Evolutionary conservation across 2,888 invertebrate species (phyloP).

Genomic region (Ormyrus thymus): DNA sequence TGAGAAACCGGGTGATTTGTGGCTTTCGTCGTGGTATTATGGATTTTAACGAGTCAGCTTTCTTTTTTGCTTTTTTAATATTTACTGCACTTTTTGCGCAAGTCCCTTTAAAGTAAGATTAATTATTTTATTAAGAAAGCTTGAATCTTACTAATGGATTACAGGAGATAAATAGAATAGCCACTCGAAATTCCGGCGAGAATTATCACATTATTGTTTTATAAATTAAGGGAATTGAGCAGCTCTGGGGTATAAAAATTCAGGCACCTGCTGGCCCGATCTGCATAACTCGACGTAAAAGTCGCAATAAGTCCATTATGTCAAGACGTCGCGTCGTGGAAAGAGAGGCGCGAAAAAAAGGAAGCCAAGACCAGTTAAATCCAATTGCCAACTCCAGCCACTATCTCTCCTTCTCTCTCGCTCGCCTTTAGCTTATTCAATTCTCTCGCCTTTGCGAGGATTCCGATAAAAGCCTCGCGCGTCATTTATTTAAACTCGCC

Average conservation of each 20-base stretch:
- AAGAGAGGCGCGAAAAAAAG: constrained; percentile 8
- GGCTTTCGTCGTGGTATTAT: constrained; percentile 1
- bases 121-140: too few species aligned
- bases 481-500: constrained; percentile 56
- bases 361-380: constrained; percentile 45
- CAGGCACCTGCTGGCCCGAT: constrained; percentile 40
- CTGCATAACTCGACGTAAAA: constrained; percentile 56
- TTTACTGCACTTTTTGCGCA: too few species aligned
- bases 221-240: constrained; percentile 44
- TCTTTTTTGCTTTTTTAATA: background rate
- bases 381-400: constrained; percentile 37
- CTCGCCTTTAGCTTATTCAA: constrained; percentile 42
- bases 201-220: constrained; percentile 56
- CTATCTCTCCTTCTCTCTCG: constrained; percentile 1
- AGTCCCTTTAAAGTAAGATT: too few species aligned
- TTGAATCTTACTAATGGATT: too few species aligned
- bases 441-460: constrained; percentile 37
- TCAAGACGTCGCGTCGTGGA: constrained; percentile 32
- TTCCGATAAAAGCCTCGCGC: constrained; percentile 55
- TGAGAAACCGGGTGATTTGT: constrained; percentile 43
- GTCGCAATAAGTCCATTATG: constrained; percentile 54
- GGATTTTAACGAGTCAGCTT: background rate
- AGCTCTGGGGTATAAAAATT: constrained; percentile 39
- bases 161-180: too few species aligned
- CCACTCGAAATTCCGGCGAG: background rate